Percentiles rank a stretch among this genome's conserved stretches.
phyloP scores from a whole-genome alignment of 2,797 vertebrate genomes.

The Characodon lateralis region DNA sequence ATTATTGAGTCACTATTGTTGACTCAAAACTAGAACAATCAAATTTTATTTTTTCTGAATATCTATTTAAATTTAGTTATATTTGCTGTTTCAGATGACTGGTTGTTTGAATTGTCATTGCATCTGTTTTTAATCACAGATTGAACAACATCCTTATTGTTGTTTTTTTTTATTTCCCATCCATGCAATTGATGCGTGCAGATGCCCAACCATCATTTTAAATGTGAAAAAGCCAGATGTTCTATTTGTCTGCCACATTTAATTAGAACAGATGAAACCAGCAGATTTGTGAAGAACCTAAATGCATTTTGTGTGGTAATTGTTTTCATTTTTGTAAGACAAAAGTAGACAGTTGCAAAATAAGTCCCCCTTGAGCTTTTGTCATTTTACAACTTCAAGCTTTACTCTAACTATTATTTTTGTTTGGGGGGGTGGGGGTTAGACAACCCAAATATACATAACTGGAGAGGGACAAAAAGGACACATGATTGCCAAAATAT shows the following conservation, averaged over 20 bases:
- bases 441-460: no score
- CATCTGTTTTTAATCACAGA: background rate
- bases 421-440: background rate
- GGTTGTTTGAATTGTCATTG: background rate
- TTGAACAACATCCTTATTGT: background rate
- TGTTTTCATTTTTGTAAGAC: constrained; percentile 19
- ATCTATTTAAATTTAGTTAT: background rate
- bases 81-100: background rate
- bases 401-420: background rate
- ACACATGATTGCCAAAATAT: no score
- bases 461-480: no score
- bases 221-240: constrained; percentile 50
- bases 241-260: constrained; percentile 42
- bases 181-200: background rate
- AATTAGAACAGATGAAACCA: constrained; percentile 47
- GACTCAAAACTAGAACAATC: background rate
- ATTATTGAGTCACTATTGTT: background rate
- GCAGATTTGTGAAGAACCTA: constrained; percentile 22
- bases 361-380: background rate
- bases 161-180: constrained; percentile 18
- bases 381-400: background rate
- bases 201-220: constrained; percentile 21
- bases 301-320: constrained; percentile 24
- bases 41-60: background rate
- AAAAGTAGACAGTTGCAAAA: background rate